Percentiles rank a stretch among this genome's conserved stretches.
Conservation (phyloP, 2,888 invertebrate genomes). For the Drosophila meridiana region DNA sequence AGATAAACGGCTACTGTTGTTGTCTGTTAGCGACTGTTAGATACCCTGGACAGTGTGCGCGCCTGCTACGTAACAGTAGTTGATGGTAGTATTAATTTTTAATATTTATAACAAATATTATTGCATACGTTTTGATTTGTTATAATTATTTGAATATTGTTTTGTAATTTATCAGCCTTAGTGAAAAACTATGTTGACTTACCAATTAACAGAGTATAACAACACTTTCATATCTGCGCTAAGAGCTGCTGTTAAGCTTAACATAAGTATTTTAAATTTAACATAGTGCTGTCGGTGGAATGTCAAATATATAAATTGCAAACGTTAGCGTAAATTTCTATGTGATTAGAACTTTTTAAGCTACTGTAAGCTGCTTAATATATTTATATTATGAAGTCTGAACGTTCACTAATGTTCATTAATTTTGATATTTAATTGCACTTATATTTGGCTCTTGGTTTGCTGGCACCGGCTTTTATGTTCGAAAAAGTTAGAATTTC, state of each 20-base stretch:
- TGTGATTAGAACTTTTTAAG: not conserved
- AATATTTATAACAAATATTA: no score
- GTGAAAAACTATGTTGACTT: no score
- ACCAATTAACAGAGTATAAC: not conserved
- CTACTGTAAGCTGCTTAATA: not conserved
- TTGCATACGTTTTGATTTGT: no score
- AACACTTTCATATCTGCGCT: not conserved
- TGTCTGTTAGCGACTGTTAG: constrained; percentile 2
- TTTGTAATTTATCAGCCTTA: not conserved
- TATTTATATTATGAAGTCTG: no score
- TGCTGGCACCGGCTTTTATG: no score
- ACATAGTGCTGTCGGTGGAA: constrained; percentile 13
- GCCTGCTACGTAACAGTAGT: not conserved
- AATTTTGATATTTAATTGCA: not conserved
- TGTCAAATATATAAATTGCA: not conserved
- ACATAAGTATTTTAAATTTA: constrained; percentile 4
- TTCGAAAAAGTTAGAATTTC: not conserved
- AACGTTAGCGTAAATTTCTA: not conserved
- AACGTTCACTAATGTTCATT: not conserved
- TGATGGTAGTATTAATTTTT: no score
- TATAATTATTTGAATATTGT: not conserved
- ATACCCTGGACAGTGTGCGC: constrained; percentile 17
- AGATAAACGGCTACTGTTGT: constrained; percentile 8
- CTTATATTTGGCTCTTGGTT: not conserved
- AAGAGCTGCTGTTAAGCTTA: not conserved